Conservation (phyloP, 2,888 invertebrate species). For the Clitarchus hookeri region DNA sequence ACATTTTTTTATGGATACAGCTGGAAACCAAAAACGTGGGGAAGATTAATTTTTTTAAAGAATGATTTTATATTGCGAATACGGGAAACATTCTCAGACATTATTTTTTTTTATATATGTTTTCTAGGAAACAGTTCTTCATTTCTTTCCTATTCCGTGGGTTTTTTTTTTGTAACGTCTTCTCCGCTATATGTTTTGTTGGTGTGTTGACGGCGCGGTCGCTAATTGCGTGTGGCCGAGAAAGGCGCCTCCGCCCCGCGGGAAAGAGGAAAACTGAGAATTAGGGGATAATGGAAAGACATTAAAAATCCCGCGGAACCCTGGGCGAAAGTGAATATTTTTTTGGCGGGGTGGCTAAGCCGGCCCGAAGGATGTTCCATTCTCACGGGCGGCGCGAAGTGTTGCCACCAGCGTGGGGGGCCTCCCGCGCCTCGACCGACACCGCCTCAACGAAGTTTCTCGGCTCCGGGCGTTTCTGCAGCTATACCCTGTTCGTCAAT, state of each 20-base stretch:
- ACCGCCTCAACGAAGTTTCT: no score
- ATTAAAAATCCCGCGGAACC: not conserved
- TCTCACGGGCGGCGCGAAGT: not conserved
- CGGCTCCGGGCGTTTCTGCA: no score
- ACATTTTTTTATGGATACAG: no score
- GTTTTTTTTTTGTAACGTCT: not conserved
- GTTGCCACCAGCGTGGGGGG: not conserved
- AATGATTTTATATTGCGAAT: no score
- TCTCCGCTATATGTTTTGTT: not conserved
- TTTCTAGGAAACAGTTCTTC: not conserved
- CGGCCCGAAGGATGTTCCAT: not conserved
- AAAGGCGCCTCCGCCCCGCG: not conserved
- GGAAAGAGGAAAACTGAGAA: not conserved
- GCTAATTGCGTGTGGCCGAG: not conserved
- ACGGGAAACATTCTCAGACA: not conserved
- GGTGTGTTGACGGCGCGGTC: not conserved
- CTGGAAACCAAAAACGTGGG: no score
- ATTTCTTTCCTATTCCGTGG: not conserved
- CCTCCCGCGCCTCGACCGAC: not conserved
- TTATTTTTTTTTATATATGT: not conserved
- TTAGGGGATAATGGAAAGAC: not conserved
- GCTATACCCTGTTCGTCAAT: no score
- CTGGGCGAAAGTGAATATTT: not conserved
- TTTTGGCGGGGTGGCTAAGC: not conserved
- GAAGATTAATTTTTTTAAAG: no score